Evolutionary conservation across 53 echinoderm and acorn worm species (phyloP), one percentile per base, ranked within the genome.

Genomic region (Paracentrotus lividus): DNA sequence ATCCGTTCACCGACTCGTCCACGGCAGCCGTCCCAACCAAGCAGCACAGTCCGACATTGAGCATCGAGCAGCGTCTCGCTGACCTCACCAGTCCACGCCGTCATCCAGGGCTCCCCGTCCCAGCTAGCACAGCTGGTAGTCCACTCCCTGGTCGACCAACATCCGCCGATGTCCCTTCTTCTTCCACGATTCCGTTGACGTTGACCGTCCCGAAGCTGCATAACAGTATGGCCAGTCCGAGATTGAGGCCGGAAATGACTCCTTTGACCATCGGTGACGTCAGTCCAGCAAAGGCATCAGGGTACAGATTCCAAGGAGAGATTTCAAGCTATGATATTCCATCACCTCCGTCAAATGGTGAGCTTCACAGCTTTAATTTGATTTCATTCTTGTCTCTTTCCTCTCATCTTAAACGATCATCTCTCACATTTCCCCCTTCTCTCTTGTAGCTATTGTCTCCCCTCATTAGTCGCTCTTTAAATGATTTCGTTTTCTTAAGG

Each of bases 311-410:
- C 29, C 92, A 92, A 54, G 92, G 92, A 58, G 98, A 97, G 76
- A 97, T 97, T 4, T 96, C 97, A 29, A 96, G 95, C 75, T 98
- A 98, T 78, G 97, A 97, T 59, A 97, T 97, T 42, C 98, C 98
- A 18, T 98, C 98, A 77, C 98, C 98, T 33, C 98, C 98, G 13
- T 95, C 96, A 24, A 98, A 92, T 45, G 92, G 92, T 92, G 20
- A 92, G 92, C 72, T 72, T 72, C 21, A 38, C 5, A 20, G 40
- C 36, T 16, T 16, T 72, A 72, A 72, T 72, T 10, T 38, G 26
- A 45, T 81, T 81, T 81, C 9, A 45, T 10, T 81, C 81, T 27
- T 47, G n/a, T 81, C 49, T 47, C 81, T 49, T 81, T 5, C 12
- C 49, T 26, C 26, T 81, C 13, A 47, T 47, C 72, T 14, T 40